Evolutionary conservation across 2,113 vertebrate species (phyloP).

Genomic region (Ia io): DNA sequence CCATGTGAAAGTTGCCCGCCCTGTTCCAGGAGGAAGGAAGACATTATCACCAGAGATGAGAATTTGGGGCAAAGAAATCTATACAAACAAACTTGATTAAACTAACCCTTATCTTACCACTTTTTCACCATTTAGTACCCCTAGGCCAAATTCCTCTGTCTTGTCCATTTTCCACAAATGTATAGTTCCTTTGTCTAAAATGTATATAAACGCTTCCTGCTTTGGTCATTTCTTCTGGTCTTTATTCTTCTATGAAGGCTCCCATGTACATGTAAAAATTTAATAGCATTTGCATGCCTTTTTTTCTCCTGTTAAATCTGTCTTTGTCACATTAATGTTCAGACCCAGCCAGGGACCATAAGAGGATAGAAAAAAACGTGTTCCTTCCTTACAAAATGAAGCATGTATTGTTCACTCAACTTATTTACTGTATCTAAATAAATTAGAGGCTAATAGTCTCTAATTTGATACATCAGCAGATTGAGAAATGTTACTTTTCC

Average conservation of each 20-base stretch:
- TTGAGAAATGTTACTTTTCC: background rate
- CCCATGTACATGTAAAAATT: background rate
- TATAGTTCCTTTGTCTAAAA: background rate
- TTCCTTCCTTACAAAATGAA: background rate
- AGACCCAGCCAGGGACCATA: background rate
- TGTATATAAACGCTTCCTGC: background rate
- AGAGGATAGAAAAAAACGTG: background rate
- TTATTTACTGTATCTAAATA: background rate
- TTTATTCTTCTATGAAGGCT: background rate
- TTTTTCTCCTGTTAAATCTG: background rate
- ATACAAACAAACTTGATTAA: background rate
- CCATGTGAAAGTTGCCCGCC: background rate
- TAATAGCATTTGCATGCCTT: background rate
- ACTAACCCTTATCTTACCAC: background rate
- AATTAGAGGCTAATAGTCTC: background rate
- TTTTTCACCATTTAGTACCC: background rate
- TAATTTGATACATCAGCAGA: background rate
- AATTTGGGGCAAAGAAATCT: background rate
- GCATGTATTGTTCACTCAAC: background rate
- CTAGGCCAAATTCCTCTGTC: background rate
- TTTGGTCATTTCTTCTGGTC: background rate
- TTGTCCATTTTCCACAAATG: background rate
- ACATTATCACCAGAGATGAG: background rate
- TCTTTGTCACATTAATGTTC: background rate
- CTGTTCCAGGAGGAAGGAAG: background rate